A percentile compares a stretch with the other conserved stretches of the same genome.
These are phyloP conservation scores for Phalacrocorax pelagicus DNA, from an alignment of 2,113 vertebrate species.

Conservation along the genomic window DNA sequence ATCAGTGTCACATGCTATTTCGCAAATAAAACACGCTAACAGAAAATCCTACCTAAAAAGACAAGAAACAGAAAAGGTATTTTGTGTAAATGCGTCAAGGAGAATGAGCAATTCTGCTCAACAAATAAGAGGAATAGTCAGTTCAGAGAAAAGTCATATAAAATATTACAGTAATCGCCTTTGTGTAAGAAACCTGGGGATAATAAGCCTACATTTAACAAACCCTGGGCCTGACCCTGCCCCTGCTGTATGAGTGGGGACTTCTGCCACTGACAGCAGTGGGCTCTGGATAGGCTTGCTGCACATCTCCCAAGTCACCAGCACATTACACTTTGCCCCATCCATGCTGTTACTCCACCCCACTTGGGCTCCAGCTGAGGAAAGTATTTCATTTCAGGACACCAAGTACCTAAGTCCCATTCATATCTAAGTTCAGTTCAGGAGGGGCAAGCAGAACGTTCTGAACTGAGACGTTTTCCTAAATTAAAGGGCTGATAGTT, in stretches of 20 bases:
- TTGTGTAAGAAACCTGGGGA: background rate
- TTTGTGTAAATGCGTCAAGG: background rate
- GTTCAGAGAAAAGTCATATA: background rate
- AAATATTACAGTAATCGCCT: slow-evolving; percentile 11
- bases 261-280: background rate
- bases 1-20: background rate
- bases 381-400: background rate
- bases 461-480: background rate
- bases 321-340: background rate
- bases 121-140: background rate
- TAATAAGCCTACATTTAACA: background rate
- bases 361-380: background rate
- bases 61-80: slow-evolving; percentile 1
- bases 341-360: background rate
- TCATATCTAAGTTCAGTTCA: background rate
- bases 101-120: background rate
- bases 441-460: background rate
- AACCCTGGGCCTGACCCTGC: background rate
- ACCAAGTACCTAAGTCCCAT: background rate
- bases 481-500: background rate
- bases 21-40: slow-evolving; percentile 29
- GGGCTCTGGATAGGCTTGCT: background rate
- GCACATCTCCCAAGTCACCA: background rate
- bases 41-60: slow-evolving; percentile 8
- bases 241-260: background rate